Conservation (phyloP, 1,140 invertebrate genomes). For the Micrasema minimum region DNA sequence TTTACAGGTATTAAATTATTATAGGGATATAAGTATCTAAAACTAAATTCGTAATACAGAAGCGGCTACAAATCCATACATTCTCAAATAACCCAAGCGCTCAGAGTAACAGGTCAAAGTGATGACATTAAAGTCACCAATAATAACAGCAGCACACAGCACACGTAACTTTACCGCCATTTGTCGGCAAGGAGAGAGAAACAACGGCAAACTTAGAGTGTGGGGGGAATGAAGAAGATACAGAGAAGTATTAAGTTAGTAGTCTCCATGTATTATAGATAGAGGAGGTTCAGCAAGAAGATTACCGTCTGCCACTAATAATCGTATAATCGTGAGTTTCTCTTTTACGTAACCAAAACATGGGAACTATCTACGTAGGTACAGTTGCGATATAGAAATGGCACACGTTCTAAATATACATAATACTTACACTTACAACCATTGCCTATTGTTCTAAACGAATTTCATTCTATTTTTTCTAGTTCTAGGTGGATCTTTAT, state of each 20-base stretch:
- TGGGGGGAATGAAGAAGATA: conserved; percentile 21
- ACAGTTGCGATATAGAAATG: conserved; percentile 22
- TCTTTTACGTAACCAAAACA: conserved; percentile 49
- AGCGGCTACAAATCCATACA: no score
- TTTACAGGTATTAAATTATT: no score
- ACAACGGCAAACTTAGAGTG: neutral
- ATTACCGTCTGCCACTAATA: conserved; percentile 37
- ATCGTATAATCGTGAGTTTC: conserved; percentile 47
- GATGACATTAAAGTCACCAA: conserved; percentile 1
- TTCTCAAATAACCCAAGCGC: no score
- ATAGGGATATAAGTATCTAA: no score
- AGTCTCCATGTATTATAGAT: no score
- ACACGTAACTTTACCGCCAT: conserved; percentile 27
- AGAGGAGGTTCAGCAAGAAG: no score
- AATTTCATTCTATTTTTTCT: neutral
- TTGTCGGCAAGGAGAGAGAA: neutral
- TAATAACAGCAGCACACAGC: no score
- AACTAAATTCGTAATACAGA: no score
- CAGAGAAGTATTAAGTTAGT: neutral
- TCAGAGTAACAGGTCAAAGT: no score
- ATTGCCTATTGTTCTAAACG: conserved; percentile 16
- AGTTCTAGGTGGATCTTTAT: conserved; percentile 4
- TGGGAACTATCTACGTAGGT: conserved; percentile 33
- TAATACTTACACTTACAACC: conserved; percentile 24
- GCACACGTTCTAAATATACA: conserved; percentile 28